A percentile compares a stretch with the other conserved stretches of the same genome.
These are phyloP conservation scores for Eonycteris spelaea DNA, from an alignment of 2,113 vertebrate genomes.

Conservation along the genomic window DNA sequence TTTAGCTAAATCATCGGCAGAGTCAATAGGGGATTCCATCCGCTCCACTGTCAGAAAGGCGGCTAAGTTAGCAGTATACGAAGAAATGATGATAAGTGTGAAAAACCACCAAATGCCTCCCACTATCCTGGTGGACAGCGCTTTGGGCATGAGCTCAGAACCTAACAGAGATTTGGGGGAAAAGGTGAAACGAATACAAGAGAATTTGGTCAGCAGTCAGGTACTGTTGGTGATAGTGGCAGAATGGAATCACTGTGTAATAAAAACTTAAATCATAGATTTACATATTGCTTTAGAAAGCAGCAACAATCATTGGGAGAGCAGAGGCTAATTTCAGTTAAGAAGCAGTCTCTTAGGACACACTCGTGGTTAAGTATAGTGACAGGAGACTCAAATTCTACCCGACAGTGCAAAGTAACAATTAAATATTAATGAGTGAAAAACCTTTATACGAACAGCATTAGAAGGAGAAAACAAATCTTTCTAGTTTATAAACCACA, in stretches of 20 bases:
- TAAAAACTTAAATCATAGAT: conserved; percentile 66
- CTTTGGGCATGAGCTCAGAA: conserved; percentile 99
- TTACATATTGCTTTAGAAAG: conserved; percentile 68
- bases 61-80: conserved; percentile 98
- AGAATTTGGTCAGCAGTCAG: conserved; percentile 76
- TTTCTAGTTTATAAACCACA: not conserved
- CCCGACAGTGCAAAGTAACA: not conserved
- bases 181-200: conserved; percentile 85
- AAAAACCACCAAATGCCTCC: conserved; percentile 99
- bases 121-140: conserved; percentile 99
- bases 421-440: not conserved
- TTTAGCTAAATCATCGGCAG: conserved; percentile 97
- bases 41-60: conserved; percentile 99
- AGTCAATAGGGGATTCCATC: conserved; percentile 99
- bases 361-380: conserved; percentile 65
- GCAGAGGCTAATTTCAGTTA: conserved; percentile 55
- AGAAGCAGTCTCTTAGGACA: conserved; percentile 22
- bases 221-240: conserved; percentile 75
- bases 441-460: not conserved
- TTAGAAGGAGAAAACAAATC: not conserved
- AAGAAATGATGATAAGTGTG: conserved; percentile 99
- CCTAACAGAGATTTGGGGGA: conserved; percentile 90
- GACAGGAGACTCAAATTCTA: conserved; percentile 73
- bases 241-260: conserved; percentile 76
- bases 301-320: conserved; percentile 66